Evolutionary conservation across 2,113 vertebrate genomes (phyloP), one percentile per base, ranked within the genome.

Genomic region (Oncorhynchus kisutch): DNA sequence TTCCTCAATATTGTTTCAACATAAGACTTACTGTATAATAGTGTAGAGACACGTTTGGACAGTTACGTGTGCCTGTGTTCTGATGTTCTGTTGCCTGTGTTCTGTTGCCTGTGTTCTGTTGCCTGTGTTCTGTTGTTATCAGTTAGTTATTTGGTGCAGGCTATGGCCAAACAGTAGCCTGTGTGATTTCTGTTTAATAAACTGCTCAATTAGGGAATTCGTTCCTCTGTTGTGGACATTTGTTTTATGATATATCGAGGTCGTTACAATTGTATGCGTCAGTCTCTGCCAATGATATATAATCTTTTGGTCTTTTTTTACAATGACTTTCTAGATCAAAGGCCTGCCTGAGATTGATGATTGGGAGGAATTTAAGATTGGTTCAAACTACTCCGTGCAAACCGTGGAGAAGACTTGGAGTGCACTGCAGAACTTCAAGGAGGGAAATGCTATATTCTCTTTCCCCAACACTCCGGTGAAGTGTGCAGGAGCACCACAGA

Each of bases 401-500:
- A 98, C 95, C 0, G 98, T 99, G 54, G 95, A 97, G 81, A 99
- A 99, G 91, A 99, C 98, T 0, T 99, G 97, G 97, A 94, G 87
- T 73, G 96, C 97, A 11, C 83, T 99, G 79, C 95, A 96, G 76
- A 88, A 95, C 85, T 99, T 99, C 86, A 94, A 93, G 79, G 95
- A 96, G 80, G 98, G 98, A 67, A 99, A 98, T 62, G 98, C 97
- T 54, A 84, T 99, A 69, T 99, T 99, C 76, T 95, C 94, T 22
- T 97, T 96, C 83, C 97, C 97, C 71, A 97, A 98, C 72, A 97
- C 96, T 3, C 96, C 97, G 0, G 88, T 99, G 65, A 99, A 99
- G 88, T 99, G 98, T 87, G 96, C 94, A 2, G 98, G 98, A 13
- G 98, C 97, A 0, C 97, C 98, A n/a, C 98, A 99, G 88, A 99